Evolutionary conservation across 2,797 vertebrate species (phyloP), one percentile per base, ranked within the genome.

Genomic region (Loris lydekkerianus): DNA sequence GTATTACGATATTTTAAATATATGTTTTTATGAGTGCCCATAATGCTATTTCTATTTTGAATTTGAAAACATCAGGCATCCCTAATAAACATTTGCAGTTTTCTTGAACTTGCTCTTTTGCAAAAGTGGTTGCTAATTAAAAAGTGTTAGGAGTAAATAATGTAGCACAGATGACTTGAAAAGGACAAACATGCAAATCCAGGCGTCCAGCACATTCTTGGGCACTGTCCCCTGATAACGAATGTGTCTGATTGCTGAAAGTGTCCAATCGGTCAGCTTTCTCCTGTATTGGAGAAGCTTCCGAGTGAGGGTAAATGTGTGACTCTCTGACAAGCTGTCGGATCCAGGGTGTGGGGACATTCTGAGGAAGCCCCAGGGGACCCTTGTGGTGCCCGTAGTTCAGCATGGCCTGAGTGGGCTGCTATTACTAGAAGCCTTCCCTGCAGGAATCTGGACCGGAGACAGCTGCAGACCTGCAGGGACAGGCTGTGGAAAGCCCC

Each of bases 141-240:
- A 40, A 91, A 53, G 31, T 3, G 5, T 58, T 46, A 34, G 1
- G 2, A 81, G 13, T 13, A 2, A 21, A 37, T 53, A 25, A 67
- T 9, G 13, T 31, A 76, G 20, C 25, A 37, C 3, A 2, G 6
- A n/a, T 43, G 31, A 53, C 63, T 20, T 3, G 29, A 18, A 75
- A 43, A 82, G 56, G 61, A 75, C 31, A 37, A 40, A 5, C 1
- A 0, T 17, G 13, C 5, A 40, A n/a, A 2, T 23, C 23, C 17
- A 27, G 29, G 37, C 43, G 4, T 3, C 34, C 14, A 13, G 11
- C 23, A 10, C 40, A 2, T 43, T 29, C 29, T 7, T 1, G 14
- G 8, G 2, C 14, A 0, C 6, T 23, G 29, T 21, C 15, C 15
- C 0, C 4, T 21, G 43, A 18, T 20, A 3, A 15, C n/a, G 61